Conservation (phyloP, 2,113 vertebrate genomes). For the Hippocampus mohnikei region DNA sequence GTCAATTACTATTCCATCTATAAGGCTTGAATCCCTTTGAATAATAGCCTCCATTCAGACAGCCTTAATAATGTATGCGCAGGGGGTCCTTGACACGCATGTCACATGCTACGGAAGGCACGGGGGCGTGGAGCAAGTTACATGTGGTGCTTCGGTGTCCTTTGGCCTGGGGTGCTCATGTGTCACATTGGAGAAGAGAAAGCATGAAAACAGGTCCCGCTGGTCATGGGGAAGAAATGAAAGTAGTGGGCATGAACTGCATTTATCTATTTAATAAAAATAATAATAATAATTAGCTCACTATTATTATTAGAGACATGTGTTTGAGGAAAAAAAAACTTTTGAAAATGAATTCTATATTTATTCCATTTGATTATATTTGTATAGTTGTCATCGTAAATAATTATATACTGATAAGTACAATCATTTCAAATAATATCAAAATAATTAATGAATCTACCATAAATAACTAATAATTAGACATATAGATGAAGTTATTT, state of each 20-base stretch:
- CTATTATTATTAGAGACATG: too few species aligned
- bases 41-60: constrained; percentile 11
- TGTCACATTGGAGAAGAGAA: constrained; percentile 4
- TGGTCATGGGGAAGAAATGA: neutral
- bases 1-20: constrained; percentile 10
- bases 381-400: neutral
- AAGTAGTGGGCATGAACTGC: neutral
- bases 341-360: too few species aligned
- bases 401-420: neutral
- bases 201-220: neutral
- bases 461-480: too few species aligned
- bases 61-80: neutral
- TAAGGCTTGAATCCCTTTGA: constrained; percentile 4
- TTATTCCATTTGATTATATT: too few species aligned
- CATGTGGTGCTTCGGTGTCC: neutral
- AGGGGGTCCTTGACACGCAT: constrained; percentile 4
- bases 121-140: neutral
- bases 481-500: neutral
- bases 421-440: neutral
- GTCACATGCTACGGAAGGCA: neutral
- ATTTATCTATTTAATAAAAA: too few species aligned
- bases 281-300: too few species aligned
- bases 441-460: neutral
- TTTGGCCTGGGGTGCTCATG: constrained; percentile 5
- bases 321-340: too few species aligned